Evolutionary conservation across 2,113 vertebrate genomes (phyloP).

Genomic region (Anguilla japonica): DNA sequence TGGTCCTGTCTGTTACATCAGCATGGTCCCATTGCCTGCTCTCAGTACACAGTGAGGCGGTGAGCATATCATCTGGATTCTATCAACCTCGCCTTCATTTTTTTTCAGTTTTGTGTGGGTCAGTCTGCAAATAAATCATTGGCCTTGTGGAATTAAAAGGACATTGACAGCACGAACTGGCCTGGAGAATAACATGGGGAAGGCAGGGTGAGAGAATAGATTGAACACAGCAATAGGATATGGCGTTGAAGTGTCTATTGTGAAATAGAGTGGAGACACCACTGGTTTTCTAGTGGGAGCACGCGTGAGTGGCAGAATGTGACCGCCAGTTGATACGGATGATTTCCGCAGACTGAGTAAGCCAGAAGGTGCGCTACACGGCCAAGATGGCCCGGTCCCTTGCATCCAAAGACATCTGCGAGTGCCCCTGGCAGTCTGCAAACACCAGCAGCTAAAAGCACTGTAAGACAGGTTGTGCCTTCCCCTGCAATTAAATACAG

Average conservation of each 20-base stretch:
- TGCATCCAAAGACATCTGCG: no score
- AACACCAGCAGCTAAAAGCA: not conserved
- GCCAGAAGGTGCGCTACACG: no score
- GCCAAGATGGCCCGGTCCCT: no score
- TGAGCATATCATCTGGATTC: not conserved
- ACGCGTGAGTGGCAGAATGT: not conserved
- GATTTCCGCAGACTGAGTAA: not conserved
- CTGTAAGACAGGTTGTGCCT: not conserved
- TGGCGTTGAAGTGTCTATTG: not conserved
- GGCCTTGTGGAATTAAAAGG: slow-evolving; percentile 28
- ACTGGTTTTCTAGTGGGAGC: not conserved
- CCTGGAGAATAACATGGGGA: slow-evolving; percentile 15
- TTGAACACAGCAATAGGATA: slow-evolving; percentile 9
- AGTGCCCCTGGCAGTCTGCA: no score
- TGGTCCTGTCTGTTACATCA: no score
- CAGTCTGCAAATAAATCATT: slow-evolving; percentile 15
- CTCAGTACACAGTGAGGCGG: not conserved
- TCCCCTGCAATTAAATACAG: not conserved
- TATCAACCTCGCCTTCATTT: not conserved
- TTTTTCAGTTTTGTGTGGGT: not conserved
- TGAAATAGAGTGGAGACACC: not conserved
- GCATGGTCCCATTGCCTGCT: no score
- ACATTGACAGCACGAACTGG: slow-evolving; percentile 24
- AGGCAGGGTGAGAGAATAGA: slow-evolving; percentile 1
- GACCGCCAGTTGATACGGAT: not conserved